Conservation (phyloP, 92 coral and sea anemone species). For the Porites lobata region DNA sequence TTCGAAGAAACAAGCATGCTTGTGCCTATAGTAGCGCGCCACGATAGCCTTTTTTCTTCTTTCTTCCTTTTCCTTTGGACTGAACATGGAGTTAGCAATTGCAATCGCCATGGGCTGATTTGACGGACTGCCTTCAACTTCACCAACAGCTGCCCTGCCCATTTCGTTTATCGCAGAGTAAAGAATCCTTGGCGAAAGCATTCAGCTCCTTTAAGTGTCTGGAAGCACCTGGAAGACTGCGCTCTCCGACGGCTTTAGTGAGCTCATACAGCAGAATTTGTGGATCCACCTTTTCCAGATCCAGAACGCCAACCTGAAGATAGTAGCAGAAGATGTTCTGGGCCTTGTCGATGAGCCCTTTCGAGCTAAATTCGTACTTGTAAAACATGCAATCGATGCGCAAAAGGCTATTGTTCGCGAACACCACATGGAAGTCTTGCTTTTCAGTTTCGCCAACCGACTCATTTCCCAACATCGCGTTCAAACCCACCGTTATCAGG, state of each 20-base stretch:
- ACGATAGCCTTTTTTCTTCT: no score
- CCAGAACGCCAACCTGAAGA: slow-evolving; percentile 44
- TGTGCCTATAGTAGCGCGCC: no score
- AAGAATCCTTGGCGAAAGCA: slow-evolving; percentile 37
- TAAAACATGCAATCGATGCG: slow-evolving; percentile 51
- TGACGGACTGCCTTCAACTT: no score
- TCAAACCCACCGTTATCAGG: neutral
- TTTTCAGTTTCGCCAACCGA: slow-evolving; percentile 21
- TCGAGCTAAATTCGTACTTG: slow-evolving; percentile 42
- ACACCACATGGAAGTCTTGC: slow-evolving; percentile 34
- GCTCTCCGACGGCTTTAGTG: slow-evolving; percentile 40
- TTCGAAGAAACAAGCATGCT: no score
- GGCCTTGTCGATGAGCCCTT: slow-evolving; percentile 18
- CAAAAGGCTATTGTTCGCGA: slow-evolving; percentile 46
- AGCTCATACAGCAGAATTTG: slow-evolving; percentile 58
- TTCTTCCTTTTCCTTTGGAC: no score
- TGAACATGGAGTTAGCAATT: no score
- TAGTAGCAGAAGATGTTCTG: slow-evolving; percentile 48
- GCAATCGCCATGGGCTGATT: no score
- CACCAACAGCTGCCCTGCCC: no score
- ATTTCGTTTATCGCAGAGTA: neutral
- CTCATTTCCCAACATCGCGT: slow-evolving; percentile 31
- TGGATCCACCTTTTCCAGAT: slow-evolving; percentile 33
- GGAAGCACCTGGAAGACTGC: slow-evolving; percentile 5
- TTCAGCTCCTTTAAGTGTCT: slow-evolving; percentile 23